phyloP scores from a whole-genome alignment of 1,140 invertebrate species.

The Teleopsis dalmanni region DNA sequence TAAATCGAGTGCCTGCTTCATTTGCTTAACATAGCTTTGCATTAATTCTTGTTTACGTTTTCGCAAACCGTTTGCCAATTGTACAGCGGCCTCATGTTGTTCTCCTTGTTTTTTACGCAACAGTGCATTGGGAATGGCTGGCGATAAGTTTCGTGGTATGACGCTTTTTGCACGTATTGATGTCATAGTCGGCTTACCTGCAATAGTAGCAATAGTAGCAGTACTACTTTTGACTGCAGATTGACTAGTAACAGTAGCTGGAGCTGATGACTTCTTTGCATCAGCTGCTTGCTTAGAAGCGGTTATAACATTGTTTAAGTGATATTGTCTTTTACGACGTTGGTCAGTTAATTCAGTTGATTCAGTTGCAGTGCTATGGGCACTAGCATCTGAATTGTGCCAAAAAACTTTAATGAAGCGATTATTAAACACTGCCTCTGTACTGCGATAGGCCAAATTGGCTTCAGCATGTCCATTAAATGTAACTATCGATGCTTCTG shows the following conservation, averaged over 20 bases:
- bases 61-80: constrained; percentile 37
- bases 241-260: neutral
- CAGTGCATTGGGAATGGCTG: constrained; percentile 15
- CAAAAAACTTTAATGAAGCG: constrained; percentile 79
- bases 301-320: constrained; percentile 38
- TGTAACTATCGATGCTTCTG: constrained; percentile 86
- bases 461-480: constrained; percentile 85
- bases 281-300: constrained; percentile 33
- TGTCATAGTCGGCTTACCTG: neutral
- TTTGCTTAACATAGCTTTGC: constrained; percentile 41
- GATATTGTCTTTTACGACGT: constrained; percentile 39
- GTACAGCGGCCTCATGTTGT: constrained; percentile 41
- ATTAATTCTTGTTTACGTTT: constrained; percentile 41
- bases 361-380: neutral
- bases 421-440: constrained; percentile 94
- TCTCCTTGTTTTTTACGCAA: constrained; percentile 42
- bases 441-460: constrained; percentile 84
- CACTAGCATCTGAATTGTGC: constrained; percentile 52
- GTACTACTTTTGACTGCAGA: constrained; percentile 12
- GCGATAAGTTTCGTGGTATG: constrained; percentile 1
- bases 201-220: neutral
- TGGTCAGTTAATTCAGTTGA: neutral
- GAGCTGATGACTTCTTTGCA: constrained; percentile 31
- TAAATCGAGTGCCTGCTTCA: constrained; percentile 37
- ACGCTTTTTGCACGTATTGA: constrained; percentile 10